phyloP scores from a whole-genome alignment of 2,888 invertebrate species.

The Orthosia cruda region DNA sequence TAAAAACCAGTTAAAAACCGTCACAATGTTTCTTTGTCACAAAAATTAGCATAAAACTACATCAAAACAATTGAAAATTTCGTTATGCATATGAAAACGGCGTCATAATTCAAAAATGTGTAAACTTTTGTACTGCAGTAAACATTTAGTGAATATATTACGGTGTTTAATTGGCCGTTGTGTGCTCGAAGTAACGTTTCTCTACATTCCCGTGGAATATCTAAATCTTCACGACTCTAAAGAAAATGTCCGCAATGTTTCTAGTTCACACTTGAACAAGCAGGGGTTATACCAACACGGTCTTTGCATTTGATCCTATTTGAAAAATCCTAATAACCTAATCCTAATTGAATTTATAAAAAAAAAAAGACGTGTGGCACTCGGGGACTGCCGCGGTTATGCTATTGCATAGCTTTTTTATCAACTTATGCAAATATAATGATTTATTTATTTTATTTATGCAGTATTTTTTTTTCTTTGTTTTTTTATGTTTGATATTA shows the following conservation, averaged over 20 bases:
- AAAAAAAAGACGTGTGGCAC: too few species aligned
- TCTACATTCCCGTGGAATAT: constrained; percentile 65
- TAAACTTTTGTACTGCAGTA: constrained; percentile 38
- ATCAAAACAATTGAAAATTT: constrained; percentile 57
- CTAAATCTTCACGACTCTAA: constrained; percentile 75
- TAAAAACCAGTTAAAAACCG: constrained; percentile 17
- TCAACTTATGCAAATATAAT: too few species aligned
- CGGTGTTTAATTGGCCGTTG: constrained; percentile 42
- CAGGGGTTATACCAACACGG: constrained; percentile 63
- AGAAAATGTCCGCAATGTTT: constrained; percentile 73
- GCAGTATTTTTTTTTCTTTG: too few species aligned
- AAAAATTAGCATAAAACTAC: constrained; percentile 60
- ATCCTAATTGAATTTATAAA: too few species aligned
- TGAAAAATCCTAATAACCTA: too few species aligned
- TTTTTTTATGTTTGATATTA: too few species aligned
- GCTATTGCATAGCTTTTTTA: too few species aligned
- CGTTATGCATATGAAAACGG: constrained; percentile 48
- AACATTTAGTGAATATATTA: constrained; percentile 55
- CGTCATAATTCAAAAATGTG: constrained; percentile 53
- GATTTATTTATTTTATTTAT: too few species aligned
- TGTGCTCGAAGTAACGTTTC: constrained; percentile 54
- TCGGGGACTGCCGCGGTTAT: too few species aligned
- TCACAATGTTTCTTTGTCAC: constrained; percentile 37
- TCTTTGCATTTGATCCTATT: constrained; percentile 53
- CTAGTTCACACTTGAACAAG: constrained; percentile 73